Conservation (phyloP, 2,888 invertebrate genomes). For the Argyresthia albistria region DNA sequence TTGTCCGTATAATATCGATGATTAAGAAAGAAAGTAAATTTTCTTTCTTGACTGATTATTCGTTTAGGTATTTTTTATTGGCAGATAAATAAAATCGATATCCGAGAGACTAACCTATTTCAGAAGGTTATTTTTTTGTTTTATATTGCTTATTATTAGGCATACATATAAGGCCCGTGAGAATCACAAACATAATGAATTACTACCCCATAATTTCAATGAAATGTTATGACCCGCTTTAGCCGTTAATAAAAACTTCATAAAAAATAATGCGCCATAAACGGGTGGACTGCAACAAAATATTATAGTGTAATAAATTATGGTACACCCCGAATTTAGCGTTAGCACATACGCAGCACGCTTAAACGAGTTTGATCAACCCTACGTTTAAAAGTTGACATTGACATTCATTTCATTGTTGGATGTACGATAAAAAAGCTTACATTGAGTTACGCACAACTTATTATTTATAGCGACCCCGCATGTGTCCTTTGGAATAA, state of each 20-base stretch:
- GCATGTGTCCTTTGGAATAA: slow-evolving; percentile 49
- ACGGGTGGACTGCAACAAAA: slow-evolving; percentile 61
- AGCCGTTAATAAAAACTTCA: slow-evolving; percentile 50
- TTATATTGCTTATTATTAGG: too few species aligned
- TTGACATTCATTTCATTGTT: slow-evolving; percentile 63
- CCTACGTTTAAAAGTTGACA: slow-evolving; percentile 61
- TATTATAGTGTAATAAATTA: slow-evolving; percentile 69
- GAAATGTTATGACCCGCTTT: slow-evolving; percentile 57
- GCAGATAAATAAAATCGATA: too few species aligned
- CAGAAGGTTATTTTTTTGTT: too few species aligned
- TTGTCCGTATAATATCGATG: too few species aligned
- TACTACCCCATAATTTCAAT: slow-evolving; percentile 53
- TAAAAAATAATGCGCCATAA: slow-evolving; percentile 57
- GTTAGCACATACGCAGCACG: slow-evolving; percentile 49
- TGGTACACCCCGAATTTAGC: slow-evolving; percentile 65
- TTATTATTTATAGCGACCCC: slow-evolving; percentile 60
- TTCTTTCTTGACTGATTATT: too few species aligned
- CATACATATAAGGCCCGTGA: slow-evolving; percentile 36
- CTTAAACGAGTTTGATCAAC: slow-evolving; percentile 55
- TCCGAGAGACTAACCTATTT: too few species aligned
- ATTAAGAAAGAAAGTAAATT: too few species aligned
- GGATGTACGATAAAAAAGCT: slow-evolving; percentile 30
- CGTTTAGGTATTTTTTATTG: too few species aligned
- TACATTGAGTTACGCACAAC: slow-evolving; percentile 18
- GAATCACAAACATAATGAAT: slow-evolving; percentile 65